Evolutionary conservation across 2,888 invertebrate genomes (phyloP).

Genomic region (Vanessa cardui): DNA sequence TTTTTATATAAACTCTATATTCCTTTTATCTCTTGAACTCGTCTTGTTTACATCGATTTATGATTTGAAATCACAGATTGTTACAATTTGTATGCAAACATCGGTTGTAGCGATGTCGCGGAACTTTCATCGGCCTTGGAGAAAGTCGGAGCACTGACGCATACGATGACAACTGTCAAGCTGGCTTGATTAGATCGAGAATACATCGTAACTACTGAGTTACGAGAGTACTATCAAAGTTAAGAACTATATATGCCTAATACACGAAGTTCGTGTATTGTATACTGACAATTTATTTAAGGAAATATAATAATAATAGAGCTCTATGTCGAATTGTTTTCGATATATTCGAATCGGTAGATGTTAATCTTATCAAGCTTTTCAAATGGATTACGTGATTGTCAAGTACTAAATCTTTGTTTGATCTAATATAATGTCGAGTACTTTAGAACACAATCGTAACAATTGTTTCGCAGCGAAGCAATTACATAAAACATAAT

Average conservation of each 20-base stretch:
- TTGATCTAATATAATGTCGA: not conserved
- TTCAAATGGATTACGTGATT: conserved; percentile 20
- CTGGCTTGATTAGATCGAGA: conserved; percentile 35
- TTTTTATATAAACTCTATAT: not conserved
- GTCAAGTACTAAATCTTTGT: conserved; percentile 3
- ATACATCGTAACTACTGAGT: conserved; percentile 1
- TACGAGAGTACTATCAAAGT: not conserved
- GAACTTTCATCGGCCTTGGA: conserved; percentile 77
- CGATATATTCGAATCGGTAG: not conserved
- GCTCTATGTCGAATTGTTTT: not conserved
- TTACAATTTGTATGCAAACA: conserved; percentile 66
- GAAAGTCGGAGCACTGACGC: conserved; percentile 71
- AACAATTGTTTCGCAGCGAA: conserved; percentile 12
- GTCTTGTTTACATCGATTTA: conserved; percentile 33
- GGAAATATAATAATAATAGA: too few relatives aligned
- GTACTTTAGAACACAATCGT: conserved; percentile 2
- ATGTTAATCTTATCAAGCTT: conserved; percentile 7
- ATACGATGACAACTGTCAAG: conserved; percentile 56
- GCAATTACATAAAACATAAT: conserved; percentile 20
- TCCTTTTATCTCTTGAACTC: not conserved
- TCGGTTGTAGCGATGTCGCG: conserved; percentile 46
- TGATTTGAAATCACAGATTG: conserved; percentile 46
- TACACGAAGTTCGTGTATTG: too few relatives aligned
- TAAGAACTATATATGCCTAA: too few relatives aligned
- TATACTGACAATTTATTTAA: too few relatives aligned